Evolutionary conservation across 2,888 invertebrate species (phyloP), one percentile per base, ranked within the genome.

Genomic region (Drosophila sordidapex): DNA sequence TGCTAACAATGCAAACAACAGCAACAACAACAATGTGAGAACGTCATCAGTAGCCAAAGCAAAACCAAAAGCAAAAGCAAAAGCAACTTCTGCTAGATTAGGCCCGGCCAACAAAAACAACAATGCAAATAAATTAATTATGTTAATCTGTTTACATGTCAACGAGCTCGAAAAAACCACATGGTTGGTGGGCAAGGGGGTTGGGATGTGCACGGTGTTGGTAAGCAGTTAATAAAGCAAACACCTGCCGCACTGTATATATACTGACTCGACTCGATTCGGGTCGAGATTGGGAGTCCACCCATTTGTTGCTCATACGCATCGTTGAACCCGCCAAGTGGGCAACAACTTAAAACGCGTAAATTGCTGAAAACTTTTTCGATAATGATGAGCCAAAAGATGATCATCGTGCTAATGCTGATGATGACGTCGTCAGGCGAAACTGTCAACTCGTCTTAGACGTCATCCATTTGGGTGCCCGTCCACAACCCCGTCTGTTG

Each of bases 101-200:
- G 71, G 58, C 62, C 67, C 43, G 69, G 62, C 63, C 49, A 40
- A 35, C 36, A 51, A 63, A 43, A 51, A 36, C 18, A 62, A 76
- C 75, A 66, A 74, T 64, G 62, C 74, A 87, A 77, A 90, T 90
- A 89, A 88, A 89, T 88, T 88, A 90, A 88, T 88, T 88, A 88
- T 87, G 84, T 84, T 90, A 88, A 88, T 88, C 89, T 88, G 82
- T 89, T 88, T 86, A 87, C 81, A 84, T 82, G 88, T 74, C 87
- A 85, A 74, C 72, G 58, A 79, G 75, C 79, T 70, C 33, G 21
- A 35, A 59, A 62, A 58, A 49, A 40, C 74, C 70, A 53, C 70
- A 65, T 31, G 35, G 43, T 48, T 56, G 33, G 6, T 4, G 8
- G 29, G 13, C 25, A 35, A 18, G 21, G 33, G 8, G 33, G 29